Evolutionary conservation across 2,113 vertebrate genomes (phyloP).

Genomic region (Dasyurus viverrinus): DNA sequence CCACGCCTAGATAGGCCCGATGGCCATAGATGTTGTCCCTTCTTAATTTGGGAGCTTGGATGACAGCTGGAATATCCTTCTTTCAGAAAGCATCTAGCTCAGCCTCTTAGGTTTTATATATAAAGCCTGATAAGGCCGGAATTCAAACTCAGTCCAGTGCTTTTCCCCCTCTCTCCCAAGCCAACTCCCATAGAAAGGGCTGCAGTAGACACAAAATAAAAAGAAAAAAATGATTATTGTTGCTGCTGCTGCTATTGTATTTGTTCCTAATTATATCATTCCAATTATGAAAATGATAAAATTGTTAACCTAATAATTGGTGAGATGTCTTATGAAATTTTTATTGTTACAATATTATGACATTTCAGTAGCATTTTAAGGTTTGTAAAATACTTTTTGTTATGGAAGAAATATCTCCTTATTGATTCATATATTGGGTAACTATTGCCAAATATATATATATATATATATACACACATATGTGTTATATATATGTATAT

Average conservation of each 20-base stretch:
- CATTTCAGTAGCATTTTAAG: background rate
- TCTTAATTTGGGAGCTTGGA: background rate
- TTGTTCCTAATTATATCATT: background rate
- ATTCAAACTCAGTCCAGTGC: background rate
- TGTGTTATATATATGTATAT: no score
- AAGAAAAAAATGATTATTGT: background rate
- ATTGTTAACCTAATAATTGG: background rate
- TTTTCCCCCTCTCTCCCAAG: background rate
- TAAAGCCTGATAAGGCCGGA: background rate
- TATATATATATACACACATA: no score
- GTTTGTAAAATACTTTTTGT: background rate
- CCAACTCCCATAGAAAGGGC: background rate
- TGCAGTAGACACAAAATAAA: background rate
- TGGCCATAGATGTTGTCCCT: background rate
- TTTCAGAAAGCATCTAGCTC: background rate
- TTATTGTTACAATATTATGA: background rate
- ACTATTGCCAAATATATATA: background rate
- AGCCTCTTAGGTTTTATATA: background rate
- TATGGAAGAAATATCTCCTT: background rate
- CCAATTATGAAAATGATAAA: background rate
- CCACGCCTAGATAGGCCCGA: rapidly evolving
- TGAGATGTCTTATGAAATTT: background rate
- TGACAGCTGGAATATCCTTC: background rate
- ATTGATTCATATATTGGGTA: background rate
- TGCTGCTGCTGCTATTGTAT: background rate